A percentile compares a stretch with the other conserved stretches of the same genome.
Evolutionary conservation across 1,140 invertebrate species (phyloP).

Genomic region (Drosophila funebris): DNA sequence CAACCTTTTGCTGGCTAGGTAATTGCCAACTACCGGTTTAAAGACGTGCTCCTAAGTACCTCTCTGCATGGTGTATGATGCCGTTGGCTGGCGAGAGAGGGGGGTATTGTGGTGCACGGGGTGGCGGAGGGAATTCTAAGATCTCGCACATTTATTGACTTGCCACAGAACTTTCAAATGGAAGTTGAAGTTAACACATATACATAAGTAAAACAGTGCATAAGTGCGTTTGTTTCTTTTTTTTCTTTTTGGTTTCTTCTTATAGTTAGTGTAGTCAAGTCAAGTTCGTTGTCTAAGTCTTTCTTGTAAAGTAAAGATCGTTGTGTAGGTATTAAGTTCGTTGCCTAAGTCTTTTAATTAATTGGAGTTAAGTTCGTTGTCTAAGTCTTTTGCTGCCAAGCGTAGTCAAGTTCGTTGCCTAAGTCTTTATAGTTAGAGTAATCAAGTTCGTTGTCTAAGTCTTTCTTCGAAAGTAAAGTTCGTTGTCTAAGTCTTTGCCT

Average conservation of each 20-base stretch:
- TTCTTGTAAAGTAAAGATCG: neutral
- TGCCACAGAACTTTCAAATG: constrained; percentile 43
- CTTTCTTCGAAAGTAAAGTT: neutral
- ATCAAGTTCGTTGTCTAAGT: neutral
- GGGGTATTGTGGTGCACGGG: neutral
- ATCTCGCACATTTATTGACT: constrained; percentile 42
- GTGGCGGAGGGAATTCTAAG: neutral
- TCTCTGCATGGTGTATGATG: neutral
- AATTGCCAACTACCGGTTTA: constrained; percentile 75
- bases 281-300: constrained; percentile 17
- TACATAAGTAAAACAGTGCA: neutral
- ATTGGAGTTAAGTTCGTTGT: constrained; percentile 14
- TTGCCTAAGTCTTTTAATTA: neutral
- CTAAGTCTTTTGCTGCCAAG: constrained; percentile 1
- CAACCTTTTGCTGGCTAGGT: constrained; percentile 52
- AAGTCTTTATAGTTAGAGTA: neutral
- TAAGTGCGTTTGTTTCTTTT: too few relatives aligned
- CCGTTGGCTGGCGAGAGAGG: too few relatives aligned
- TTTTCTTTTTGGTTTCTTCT: too few relatives aligned
- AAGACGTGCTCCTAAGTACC: constrained; percentile 45
- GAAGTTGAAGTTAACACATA: constrained; percentile 17
- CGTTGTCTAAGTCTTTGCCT: neutral
- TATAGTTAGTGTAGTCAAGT: neutral
- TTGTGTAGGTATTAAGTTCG: neutral
- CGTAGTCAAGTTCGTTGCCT: constrained; percentile 17